Evolutionary conservation across 2,113 vertebrate species (phyloP).

Genomic region (Egretta garzetta): DNA sequence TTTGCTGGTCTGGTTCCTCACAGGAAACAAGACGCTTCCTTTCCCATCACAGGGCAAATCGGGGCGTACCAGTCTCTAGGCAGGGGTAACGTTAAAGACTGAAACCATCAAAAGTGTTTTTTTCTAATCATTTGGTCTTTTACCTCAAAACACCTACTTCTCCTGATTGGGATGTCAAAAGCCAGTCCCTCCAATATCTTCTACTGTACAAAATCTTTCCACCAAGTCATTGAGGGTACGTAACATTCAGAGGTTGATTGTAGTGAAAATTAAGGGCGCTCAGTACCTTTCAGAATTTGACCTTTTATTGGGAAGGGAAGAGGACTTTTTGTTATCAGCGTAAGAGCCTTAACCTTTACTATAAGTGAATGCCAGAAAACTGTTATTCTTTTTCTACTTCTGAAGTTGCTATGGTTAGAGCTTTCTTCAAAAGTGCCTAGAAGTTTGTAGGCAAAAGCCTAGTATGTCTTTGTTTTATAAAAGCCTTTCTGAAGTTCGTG

Average conservation of each 20-base stretch:
- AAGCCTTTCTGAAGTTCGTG: neutral
- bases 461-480: neutral
- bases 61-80: neutral
- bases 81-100: neutral
- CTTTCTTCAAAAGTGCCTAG: neutral
- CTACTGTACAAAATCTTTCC: neutral
- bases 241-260: neutral
- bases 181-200: neutral
- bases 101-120: neutral
- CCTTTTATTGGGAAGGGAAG: neutral
- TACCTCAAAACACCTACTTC: neutral
- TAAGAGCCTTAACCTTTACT: neutral
- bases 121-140: neutral
- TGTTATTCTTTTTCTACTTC: neutral
- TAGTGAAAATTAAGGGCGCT: neutral
- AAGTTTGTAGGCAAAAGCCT: neutral
- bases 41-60: neutral
- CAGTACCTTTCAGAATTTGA: neutral
- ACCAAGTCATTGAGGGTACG: neutral
- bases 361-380: neutral
- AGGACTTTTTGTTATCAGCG: neutral
- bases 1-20: neutral
- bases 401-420: neutral
- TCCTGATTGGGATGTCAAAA: conserved; percentile 6
- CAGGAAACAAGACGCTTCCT: neutral